Base-by-base conservation (phyloP, 2,888 invertebrate genomes). In the Apamea epomidion region DNA sequence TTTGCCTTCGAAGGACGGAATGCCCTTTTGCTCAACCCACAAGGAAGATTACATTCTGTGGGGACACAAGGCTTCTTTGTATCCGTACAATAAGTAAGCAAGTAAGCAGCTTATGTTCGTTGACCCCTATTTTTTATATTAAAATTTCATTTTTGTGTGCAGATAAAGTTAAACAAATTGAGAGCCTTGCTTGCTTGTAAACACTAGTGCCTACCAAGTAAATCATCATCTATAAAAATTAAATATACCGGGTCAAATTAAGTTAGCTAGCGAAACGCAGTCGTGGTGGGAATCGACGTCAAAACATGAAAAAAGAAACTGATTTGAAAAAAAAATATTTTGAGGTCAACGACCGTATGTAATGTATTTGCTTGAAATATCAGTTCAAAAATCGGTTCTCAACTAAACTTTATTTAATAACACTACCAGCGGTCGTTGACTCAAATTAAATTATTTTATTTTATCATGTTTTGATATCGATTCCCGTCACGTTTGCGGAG, bases 31-130 rank as follows among this genome's bases (percentile, higher is more conserved):
- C 6, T 68, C 16, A 68, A 68, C 32, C 29, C 67, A 32, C 25
- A 25, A n/a, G 45, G n/a, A 60, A 75, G 32, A 74, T 82, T 42
- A 62, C 42, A 45, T 68, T 75, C 16, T 21, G 16, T n/a, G 16
- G 68, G 51, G 67, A 75, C 67, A 68, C 42, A 21, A 82, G 51
- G 51, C 16, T 75, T 45, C 75, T 75, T 82, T n/a, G 18, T 51
- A 74, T 51, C 58, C 10, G 48, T 51, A 67, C 5, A 37, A 2
- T 51, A 25, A 18, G 32, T 45, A 16, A 64, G 29, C 8, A 58
- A 72, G 16, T n/a, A 73, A 65, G 8, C 54, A 45, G 64, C 10
- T 18, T n/a, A 25, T 25, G 18, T 25, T 25, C 14, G 60, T n/a
- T 37, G 29, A 29, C 10, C 7, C 18, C 5, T 71, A 18, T 42